phyloP scores from a whole-genome alignment of 2,113 vertebrate genomes.

The Enhydra lutris region DNA sequence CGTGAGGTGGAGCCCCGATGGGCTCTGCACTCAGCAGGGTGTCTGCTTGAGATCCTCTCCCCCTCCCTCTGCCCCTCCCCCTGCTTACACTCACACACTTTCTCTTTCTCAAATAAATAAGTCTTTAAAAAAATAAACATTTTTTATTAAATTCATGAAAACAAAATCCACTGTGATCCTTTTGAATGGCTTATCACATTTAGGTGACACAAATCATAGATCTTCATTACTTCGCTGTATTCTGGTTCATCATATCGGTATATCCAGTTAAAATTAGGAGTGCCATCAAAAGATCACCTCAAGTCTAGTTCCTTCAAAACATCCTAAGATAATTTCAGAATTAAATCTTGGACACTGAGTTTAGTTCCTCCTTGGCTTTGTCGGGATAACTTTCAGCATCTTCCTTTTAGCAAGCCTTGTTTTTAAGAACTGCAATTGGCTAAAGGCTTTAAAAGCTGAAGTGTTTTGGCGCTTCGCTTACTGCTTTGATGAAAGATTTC shows the following conservation, averaged over 20 bases:
- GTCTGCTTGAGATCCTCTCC: neutral
- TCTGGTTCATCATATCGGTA: neutral
- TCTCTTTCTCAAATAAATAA: neutral
- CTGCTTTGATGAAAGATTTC: slow-evolving; percentile 4
- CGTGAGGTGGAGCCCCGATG: neutral
- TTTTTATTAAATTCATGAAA: slow-evolving; percentile 10
- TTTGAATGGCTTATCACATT: neutral
- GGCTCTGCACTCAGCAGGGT: neutral
- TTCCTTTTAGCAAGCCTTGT: neutral
- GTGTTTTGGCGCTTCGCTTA: neutral
- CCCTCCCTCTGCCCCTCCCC: neutral
- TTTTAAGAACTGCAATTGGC: neutral
- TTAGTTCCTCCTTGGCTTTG: neutral
- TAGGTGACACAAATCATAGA: neutral
- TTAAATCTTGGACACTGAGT: neutral
- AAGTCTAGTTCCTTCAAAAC: neutral
- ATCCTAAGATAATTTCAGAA: neutral
- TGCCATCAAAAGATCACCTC: neutral
- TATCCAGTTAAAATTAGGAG: neutral
- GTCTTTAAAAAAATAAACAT: neutral
- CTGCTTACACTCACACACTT: neutral
- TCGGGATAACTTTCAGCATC: slow-evolving; percentile 3
- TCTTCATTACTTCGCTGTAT: neutral
- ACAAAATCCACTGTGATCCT: neutral
- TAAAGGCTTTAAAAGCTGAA: neutral